A percentile compares a stretch with the other conserved stretches of the same genome.
Evolutionary conservation across 2,797 vertebrate species (phyloP).

Genomic region (Eupleurogrammus muticus): DNA sequence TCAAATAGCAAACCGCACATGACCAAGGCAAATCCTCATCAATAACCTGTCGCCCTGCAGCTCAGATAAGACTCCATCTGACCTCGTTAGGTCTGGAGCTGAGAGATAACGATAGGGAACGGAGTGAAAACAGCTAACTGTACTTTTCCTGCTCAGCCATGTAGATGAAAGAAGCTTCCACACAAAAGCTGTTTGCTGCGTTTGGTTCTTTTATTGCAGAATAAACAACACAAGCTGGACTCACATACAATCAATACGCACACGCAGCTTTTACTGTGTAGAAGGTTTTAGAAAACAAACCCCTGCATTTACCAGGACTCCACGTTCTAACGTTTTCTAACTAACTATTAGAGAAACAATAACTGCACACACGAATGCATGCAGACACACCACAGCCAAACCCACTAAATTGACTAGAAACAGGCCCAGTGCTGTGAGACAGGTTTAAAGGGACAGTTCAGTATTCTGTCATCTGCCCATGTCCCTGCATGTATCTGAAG

Average conservation of each 20-base stretch:
- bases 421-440: too few relatives aligned
- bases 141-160: constrained; percentile 5
- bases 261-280: neutral
- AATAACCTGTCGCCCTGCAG: neutral
- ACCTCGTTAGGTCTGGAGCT: neutral
- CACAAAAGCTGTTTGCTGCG: constrained; percentile 19
- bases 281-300: constrained; percentile 1
- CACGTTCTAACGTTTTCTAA: too few relatives aligned
- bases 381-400: too few relatives aligned
- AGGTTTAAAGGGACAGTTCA: too few relatives aligned
- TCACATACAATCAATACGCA: constrained; percentile 22
- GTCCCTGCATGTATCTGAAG: too few relatives aligned
- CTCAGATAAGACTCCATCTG: neutral
- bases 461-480: too few relatives aligned
- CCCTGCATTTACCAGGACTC: neutral
- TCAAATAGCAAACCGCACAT: too few relatives aligned
- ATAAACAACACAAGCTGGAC: constrained; percentile 25
- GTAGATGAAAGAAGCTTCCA: neutral
- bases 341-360: constrained; percentile 9
- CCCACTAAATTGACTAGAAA: too few relatives aligned
- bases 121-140: neutral
- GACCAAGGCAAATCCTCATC: too few relatives aligned
- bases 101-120: neutral
- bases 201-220: constrained; percentile 11
- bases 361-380: neutral